Base-by-base conservation (phyloP, 1,140 invertebrate species). In the Vollenhovia emeryi region DNA sequence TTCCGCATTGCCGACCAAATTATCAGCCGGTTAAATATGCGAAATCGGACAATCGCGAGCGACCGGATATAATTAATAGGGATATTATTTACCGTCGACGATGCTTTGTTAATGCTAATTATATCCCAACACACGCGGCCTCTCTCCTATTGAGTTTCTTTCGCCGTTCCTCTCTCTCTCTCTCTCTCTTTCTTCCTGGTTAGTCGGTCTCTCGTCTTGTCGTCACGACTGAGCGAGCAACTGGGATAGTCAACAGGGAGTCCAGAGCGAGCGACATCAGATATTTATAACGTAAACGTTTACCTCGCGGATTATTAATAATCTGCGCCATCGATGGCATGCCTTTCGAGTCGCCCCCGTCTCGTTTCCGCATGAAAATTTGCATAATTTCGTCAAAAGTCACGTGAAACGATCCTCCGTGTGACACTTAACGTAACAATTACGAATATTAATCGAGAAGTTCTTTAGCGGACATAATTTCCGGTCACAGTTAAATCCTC, bases 61-160 rank as follows among this genome's bases (percentile, higher is more conserved):
- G 9, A 15, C 40, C 55, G 64, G 50, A 79, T 59, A 69, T 86
- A 89, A 91, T 89, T 91, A 91, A 91, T 90, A 86, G 57, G 79
- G 76, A 85, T 80, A 86, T 92, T 90, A 85, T 90, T 90, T 43
- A 48, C 45, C 75, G 11, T 30, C 64, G 83, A 75, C 60, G 76
- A 85, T 74, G 75, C 80, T 80, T 87, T 89, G 89, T 91, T 90
- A 86, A 85, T 91, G 83, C 66, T 85, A 89, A 89, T 89, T 89
- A 80, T 79, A 84, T 71, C 30, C 74, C 69, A 43, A 43, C 76
- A 43, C 76, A 75, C 36, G 52, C 68, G 30, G 13, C 60, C 55
- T 6, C 50, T 15, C 18, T 24, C 6, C 6, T 36, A 43, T 18
- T 7, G 48, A 13, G n/a, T 30, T 21, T 57, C 24, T 36, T 15